A percentile compares a stretch with the other conserved stretches of the same genome.
Evolutionary conservation across 2,113 vertebrate genomes (phyloP).

Genomic region (Cololabis saira): DNA sequence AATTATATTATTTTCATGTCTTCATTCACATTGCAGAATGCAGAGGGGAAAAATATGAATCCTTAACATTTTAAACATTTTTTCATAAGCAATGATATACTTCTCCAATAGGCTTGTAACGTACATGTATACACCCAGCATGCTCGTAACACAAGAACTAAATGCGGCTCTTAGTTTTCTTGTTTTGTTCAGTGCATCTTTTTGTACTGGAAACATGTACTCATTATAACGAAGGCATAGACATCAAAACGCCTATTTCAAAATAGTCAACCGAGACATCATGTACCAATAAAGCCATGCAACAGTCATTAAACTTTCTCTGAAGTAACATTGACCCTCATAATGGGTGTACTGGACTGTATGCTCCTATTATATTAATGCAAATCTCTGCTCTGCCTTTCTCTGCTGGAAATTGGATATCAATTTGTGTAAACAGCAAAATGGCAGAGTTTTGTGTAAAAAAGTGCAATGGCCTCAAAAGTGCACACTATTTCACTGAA

Average conservation of each 20-base stretch:
- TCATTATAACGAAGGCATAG: slow-evolving; percentile 34
- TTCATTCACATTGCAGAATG: too few relatives aligned
- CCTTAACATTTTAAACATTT: not conserved
- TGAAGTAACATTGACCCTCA: slow-evolving; percentile 26
- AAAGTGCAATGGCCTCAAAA: not conserved
- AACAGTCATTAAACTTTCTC: slow-evolving; percentile 27
- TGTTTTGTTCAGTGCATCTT: slow-evolving; percentile 19
- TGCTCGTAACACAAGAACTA: slow-evolving; percentile 30
- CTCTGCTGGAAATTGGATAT: slow-evolving; percentile 18
- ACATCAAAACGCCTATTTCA: slow-evolving; percentile 1
- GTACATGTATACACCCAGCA: not conserved
- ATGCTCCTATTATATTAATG: slow-evolving; percentile 48
- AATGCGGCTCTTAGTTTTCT: not conserved
- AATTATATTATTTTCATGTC: too few relatives aligned
- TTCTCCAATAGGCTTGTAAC: slow-evolving; percentile 13
- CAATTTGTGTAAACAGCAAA: slow-evolving; percentile 7
- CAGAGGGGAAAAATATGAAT: not conserved
- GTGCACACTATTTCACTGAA: not conserved
- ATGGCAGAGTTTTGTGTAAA: not conserved
- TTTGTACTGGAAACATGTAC: slow-evolving; percentile 51
- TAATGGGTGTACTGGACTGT: slow-evolving; percentile 37
- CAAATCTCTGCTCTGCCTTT: not conserved
- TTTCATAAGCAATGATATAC: not conserved
- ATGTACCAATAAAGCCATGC: slow-evolving; percentile 25
- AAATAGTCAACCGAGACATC: slow-evolving; percentile 19